Evolutionary conservation across 2,797 vertebrate genomes (phyloP), one percentile per base, ranked within the genome.

Genomic region (Cephalopachus bancanus): DNA sequence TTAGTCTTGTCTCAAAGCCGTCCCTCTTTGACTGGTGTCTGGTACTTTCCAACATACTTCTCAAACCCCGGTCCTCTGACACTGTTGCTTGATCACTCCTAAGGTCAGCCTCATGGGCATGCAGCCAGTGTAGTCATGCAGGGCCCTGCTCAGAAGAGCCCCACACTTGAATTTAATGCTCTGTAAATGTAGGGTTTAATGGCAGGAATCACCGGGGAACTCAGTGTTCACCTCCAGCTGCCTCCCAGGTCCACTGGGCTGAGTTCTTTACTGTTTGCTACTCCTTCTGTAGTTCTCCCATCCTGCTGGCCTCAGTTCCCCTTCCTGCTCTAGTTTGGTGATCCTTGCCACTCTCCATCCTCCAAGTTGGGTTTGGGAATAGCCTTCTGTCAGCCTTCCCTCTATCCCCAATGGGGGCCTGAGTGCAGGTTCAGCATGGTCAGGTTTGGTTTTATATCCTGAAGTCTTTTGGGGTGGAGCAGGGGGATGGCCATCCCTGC

Each of bases 51-150:
- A 9, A 26, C 1, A 0, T 65, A n/a, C 37, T 3, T 67, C 24
- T 26, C 33, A 19, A 8, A 15, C 1, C 17, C 20, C n/a, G 15
- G 15, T 14, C 6, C 15, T 28, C 12, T 33, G 53, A 37, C 4
- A 28, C 19, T 44, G 30, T 62, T 74, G 14, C 7, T 22, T 80
- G 28, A 59, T 7, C 44, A 53, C 2, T 3, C 49, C 16, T 7
- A 12, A 65, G 53, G 15, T 15, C 10, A 55, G 5, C 22, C 49
- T 55, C 44, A 17, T 12, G 22, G 19, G 1, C 28, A 37, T 3
- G 2, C 5, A 20, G 26, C 10, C 6, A 55, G 5, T 10, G 11
- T 0, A 28, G 2, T 26, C 9, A 69, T 22, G 12, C 1, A 14
- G 44, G 7, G 3, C 3, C 22, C 24, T 57, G 16, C n/a, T 33